These are phyloP conservation scores for Halocynthia aurantium DNA, from an alignment of 23 tunicate genomes.

Conservation along the genomic window DNA sequence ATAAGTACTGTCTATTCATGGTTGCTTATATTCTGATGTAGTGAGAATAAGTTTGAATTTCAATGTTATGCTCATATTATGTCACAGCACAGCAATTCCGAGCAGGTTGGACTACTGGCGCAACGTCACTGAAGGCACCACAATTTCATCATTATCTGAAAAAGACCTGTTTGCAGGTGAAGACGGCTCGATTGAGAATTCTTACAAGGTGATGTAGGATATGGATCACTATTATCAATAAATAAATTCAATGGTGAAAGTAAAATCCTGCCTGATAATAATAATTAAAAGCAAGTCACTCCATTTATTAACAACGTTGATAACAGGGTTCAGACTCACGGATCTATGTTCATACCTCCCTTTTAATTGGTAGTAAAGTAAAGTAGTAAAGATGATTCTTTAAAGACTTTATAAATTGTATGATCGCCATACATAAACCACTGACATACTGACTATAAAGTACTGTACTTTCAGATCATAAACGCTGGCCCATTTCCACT, in stretches of 20 bases:
- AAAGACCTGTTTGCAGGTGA: constrained; percentile 8
- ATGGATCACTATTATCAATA: too few species aligned
- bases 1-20: background rate
- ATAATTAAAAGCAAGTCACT: too few species aligned
- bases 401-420: too few species aligned
- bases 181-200: background rate
- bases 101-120: constrained; percentile 8
- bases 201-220: background rate
- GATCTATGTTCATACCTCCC: too few species aligned
- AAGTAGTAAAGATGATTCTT: too few species aligned
- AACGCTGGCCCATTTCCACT: constrained; percentile 12
- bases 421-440: too few species aligned
- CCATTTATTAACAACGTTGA: too few species aligned
- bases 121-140: background rate
- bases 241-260: too few species aligned
- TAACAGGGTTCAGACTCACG: too few species aligned
- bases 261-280: too few species aligned
- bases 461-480: background rate
- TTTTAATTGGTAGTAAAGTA: too few species aligned
- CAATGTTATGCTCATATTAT: background rate
- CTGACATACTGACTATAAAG: background rate
- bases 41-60: background rate
- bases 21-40: too few species aligned
- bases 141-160: background rate
- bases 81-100: background rate